Percentiles rank a stretch among this genome's conserved stretches.
Conservation (phyloP, 2,888 invertebrate species). For the Tiliacea citrago region DNA sequence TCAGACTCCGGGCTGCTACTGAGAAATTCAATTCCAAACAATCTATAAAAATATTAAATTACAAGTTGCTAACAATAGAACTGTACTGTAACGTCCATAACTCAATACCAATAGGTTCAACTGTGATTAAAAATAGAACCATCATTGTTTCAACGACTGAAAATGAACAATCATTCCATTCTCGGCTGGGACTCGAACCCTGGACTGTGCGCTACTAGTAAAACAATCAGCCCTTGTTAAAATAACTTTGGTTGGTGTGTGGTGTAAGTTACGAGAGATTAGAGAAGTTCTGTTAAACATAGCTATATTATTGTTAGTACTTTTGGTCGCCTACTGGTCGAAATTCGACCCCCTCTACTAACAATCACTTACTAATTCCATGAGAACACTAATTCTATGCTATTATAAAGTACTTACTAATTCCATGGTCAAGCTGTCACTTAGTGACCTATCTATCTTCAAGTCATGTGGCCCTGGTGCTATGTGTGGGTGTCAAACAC, state of each 20-base stretch:
- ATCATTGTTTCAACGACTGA: conserved; percentile 70
- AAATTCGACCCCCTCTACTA: too few species aligned
- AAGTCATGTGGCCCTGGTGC: too few species aligned
- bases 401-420: too few species aligned
- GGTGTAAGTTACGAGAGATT: conserved; percentile 65
- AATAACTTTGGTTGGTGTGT: conserved; percentile 69
- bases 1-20: not conserved
- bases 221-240: conserved; percentile 84
- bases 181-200: conserved; percentile 73
- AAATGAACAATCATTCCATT: conserved; percentile 76
- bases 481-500: too few species aligned
- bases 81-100: conserved; percentile 32
- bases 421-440: too few species aligned
- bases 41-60: conserved; percentile 28
- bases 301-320: too few species aligned
- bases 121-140: conserved; percentile 58
- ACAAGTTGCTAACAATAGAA: conserved; percentile 43
- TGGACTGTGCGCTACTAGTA: conserved; percentile 66
- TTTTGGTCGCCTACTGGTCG: too few species aligned
- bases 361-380: too few species aligned
- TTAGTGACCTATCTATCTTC: too few species aligned
- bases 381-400: too few species aligned
- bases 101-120: conserved; percentile 42
- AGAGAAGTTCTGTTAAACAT: not conserved
- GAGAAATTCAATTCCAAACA: conserved; percentile 8